These are phyloP conservation scores for Hexactinellida sp. DNA, from an alignment of 37 sponge, comb jelly and placozoan genomes.

Conservation along the genomic window DNA sequence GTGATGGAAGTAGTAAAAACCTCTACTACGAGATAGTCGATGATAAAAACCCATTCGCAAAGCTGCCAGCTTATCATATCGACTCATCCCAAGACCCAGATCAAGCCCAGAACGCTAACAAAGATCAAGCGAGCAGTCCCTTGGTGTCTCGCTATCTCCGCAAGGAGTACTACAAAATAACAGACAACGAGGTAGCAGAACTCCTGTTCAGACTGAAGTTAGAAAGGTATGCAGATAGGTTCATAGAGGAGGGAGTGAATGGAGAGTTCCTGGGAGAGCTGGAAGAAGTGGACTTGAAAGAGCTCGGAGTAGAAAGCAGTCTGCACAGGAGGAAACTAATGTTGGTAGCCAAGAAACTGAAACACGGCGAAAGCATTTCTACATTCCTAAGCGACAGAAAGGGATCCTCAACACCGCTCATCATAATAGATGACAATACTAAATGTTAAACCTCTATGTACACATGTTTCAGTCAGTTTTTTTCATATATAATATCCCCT, in stretches of 20 bases:
- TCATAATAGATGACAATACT: too few species aligned
- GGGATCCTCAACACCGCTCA: background rate
- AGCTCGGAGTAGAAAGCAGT: constrained; percentile 4
- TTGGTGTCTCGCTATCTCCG: background rate
- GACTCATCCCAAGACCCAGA: background rate
- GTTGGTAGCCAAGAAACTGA: constrained; percentile 1
- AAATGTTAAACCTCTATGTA: too few species aligned
- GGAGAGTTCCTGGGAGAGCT: background rate
- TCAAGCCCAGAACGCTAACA: background rate
- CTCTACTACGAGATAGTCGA: background rate
- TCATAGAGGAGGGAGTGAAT: background rate
- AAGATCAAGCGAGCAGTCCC: background rate
- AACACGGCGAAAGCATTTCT: background rate
- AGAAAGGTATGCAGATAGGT: background rate
- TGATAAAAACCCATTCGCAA: background rate
- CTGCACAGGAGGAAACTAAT: background rate
- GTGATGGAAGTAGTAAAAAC: background rate
- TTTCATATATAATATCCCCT: too few species aligned
- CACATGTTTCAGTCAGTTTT: too few species aligned
- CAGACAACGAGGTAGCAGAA: background rate
- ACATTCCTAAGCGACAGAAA: background rate
- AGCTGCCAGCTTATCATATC: background rate
- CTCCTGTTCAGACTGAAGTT: background rate
- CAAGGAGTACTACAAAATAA: background rate
- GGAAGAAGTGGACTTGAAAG: background rate